These are phyloP conservation scores for Toxotes chatareus DNA, from an alignment of 2,113 vertebrate genomes.

Conservation along the genomic window DNA sequence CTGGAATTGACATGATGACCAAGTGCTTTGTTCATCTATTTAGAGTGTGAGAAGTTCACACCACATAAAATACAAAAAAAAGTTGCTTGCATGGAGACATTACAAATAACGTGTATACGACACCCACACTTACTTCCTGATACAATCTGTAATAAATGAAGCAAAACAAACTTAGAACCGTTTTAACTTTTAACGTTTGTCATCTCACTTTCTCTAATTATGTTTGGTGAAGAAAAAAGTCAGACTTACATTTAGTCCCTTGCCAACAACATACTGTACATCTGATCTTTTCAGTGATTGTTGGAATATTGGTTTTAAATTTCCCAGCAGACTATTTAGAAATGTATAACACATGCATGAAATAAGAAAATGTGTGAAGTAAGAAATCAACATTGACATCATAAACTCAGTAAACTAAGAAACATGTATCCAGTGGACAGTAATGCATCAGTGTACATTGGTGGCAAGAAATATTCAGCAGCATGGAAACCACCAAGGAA, in stretches of 20 bases:
- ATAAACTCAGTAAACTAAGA: not conserved
- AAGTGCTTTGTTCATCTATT: conserved; percentile 47
- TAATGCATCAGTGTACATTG: conserved; percentile 10
- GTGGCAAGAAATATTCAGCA: conserved; percentile 41
- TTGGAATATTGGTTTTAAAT: conserved; percentile 4
- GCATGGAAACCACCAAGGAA: conserved; percentile 30
- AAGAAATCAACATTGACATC: not conserved
- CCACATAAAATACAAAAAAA: not conserved
- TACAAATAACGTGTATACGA: conserved; percentile 64
- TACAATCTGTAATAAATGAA: conserved; percentile 75
- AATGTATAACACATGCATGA: not conserved
- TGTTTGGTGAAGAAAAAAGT: conserved; percentile 13
- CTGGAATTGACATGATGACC: conserved; percentile 55
- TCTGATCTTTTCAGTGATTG: not conserved
- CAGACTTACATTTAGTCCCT: conserved; percentile 30
- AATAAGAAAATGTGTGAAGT: conserved; percentile 1
- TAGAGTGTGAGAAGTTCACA: conserved; percentile 72
- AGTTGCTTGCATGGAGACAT: conserved; percentile 59
- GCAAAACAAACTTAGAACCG: conserved; percentile 72
- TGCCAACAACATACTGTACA: not conserved
- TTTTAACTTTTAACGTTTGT: conserved; percentile 22
- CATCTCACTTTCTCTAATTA: conserved; percentile 52
- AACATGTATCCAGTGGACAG: not conserved
- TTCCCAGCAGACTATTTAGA: not conserved
- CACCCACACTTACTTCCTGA: conserved; percentile 50